Evolutionary conservation across 2,888 invertebrate genomes (phyloP).

Genomic region (Acleris emargana): DNA sequence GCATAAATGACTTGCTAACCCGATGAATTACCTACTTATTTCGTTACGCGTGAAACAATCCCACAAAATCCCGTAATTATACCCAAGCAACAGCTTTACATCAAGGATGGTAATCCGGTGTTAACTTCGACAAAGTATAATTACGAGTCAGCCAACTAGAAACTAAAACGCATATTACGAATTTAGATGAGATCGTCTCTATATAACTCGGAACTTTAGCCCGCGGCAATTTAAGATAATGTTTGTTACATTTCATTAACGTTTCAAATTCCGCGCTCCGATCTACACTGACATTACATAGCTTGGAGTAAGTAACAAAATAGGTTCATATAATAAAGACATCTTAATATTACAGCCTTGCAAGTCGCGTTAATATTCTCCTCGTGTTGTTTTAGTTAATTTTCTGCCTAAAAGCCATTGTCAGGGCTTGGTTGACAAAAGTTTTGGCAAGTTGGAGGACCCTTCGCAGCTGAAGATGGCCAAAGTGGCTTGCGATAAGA

Average conservation of each 20-base stretch:
- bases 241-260: slow-evolving; percentile 29
- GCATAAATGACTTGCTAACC: slow-evolving; percentile 13
- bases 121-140: slow-evolving; percentile 7
- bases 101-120: slow-evolving; percentile 3
- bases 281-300: slow-evolving; percentile 28
- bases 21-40: slow-evolving; percentile 13
- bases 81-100: too few relatives aligned
- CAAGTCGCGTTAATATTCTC: slow-evolving; percentile 20
- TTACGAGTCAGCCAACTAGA: neutral
- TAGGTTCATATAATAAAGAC: slow-evolving; percentile 31
- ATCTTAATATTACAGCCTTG: slow-evolving; percentile 23
- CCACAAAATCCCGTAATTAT: neutral
- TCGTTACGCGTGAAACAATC: neutral
- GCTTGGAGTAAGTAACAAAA: slow-evolving; percentile 19
- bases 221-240: slow-evolving; percentile 17
- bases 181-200: slow-evolving; percentile 25
- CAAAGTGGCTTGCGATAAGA: slow-evolving; percentile 50
- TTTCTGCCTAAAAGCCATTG: slow-evolving; percentile 38
- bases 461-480: slow-evolving; percentile 47
- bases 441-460: slow-evolving; percentile 49
- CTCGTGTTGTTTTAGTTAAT: slow-evolving; percentile 43
- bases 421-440: slow-evolving; percentile 46
- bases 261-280: slow-evolving; percentile 10
- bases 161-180: slow-evolving; percentile 13
- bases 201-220: slow-evolving; percentile 13